Evolutionary conservation across 1,140 invertebrate genomes (phyloP).

Genomic region (Meloidogyne floridensis): DNA sequence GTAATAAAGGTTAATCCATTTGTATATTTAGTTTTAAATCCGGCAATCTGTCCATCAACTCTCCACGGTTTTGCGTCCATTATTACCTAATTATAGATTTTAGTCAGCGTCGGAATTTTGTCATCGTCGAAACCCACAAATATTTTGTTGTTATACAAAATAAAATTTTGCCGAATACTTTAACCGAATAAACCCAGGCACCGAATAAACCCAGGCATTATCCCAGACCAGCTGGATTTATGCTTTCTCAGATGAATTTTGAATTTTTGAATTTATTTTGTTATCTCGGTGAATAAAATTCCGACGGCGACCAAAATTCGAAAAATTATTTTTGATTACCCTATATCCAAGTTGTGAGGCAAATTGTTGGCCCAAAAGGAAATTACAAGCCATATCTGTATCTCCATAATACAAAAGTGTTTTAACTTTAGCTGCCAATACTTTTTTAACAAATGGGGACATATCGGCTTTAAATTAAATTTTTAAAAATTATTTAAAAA

Average conservation of each 20-base stretch:
- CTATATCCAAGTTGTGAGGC: conserved; percentile 47
- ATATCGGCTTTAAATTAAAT: conserved; percentile 44
- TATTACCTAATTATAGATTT: conserved; percentile 6
- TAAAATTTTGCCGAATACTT: too few species aligned
- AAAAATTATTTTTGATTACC: conserved; percentile 7
- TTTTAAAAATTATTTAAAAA: conserved; percentile 39
- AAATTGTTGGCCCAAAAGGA: conserved; percentile 66
- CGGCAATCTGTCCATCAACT: conserved; percentile 55
- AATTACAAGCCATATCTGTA: conserved; percentile 71
- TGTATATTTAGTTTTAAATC: conserved; percentile 59
- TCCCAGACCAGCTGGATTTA: too few species aligned
- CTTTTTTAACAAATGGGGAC: conserved; percentile 54
- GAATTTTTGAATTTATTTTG: too few species aligned
- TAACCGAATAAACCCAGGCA: too few species aligned
- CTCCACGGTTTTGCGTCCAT: conserved; percentile 56
- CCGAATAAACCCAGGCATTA: too few species aligned
- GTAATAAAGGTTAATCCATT: conserved; percentile 58
- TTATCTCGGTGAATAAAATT: too few species aligned
- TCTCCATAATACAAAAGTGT: conserved; percentile 71
- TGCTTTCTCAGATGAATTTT: too few species aligned
- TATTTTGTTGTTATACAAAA: too few species aligned
- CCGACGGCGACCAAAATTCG: too few species aligned
- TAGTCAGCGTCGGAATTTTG: not conserved
- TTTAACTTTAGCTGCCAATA: conserved; percentile 58
- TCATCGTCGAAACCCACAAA: too few species aligned